Evolutionary conservation across 2,113 vertebrate species (phyloP).

Genomic region (Limanda limanda): DNA sequence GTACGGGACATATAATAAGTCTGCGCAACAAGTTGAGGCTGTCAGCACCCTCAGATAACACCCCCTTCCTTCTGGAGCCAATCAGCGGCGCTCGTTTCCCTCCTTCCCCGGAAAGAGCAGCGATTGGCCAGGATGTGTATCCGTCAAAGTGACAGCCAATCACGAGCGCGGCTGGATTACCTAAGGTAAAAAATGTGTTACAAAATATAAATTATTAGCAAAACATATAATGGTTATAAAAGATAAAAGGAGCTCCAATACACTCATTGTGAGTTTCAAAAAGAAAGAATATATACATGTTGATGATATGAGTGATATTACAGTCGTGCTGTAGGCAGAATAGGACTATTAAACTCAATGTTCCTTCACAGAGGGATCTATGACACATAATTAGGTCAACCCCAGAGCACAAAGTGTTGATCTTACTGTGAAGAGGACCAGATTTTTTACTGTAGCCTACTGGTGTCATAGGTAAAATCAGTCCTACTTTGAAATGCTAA

Average conservation of each 20-base stretch:
- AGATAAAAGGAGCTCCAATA: background rate
- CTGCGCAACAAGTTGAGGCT: conserved; percentile 39
- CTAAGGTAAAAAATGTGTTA: conserved; percentile 17
- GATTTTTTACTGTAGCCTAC: too few species aligned
- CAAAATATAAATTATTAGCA: background rate
- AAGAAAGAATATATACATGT: too few species aligned
- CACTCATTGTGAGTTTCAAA: too few species aligned
- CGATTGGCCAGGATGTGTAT: conserved; percentile 4
- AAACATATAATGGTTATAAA: background rate
- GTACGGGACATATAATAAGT: background rate
- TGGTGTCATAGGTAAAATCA: too few species aligned
- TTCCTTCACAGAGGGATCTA: too few species aligned
- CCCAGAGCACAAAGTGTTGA: too few species aligned
- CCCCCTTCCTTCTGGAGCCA: conserved; percentile 22
- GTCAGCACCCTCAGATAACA: background rate
- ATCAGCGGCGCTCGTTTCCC: conserved; percentile 9
- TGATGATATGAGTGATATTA: too few species aligned
- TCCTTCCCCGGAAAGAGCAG: background rate
- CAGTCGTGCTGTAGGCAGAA: too few species aligned
- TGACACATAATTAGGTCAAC: too few species aligned
- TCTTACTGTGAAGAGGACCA: too few species aligned
- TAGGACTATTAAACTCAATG: too few species aligned
- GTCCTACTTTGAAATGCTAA: too few species aligned
- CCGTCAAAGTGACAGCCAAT: conserved; percentile 40
- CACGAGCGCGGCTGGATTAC: background rate